Base-by-base conservation (phyloP, 1,140 invertebrate genomes). In the Lepidostoma basale region DNA sequence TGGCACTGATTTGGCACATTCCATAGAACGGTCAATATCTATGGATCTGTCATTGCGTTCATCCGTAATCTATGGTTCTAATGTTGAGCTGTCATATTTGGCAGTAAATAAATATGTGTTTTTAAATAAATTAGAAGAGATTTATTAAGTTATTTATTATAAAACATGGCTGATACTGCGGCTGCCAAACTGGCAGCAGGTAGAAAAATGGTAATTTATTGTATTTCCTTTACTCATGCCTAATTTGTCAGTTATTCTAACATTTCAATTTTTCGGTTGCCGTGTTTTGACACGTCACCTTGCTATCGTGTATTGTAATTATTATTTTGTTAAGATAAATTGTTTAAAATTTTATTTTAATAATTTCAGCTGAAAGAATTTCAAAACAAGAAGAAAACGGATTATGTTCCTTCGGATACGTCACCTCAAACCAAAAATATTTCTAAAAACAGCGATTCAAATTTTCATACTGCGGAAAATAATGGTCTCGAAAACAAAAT, bases 221-320 rank as follows among this genome's bases (percentile, higher is more conserved):
- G 5, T 8, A 4, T 8, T n/a, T 45, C 3, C 9, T 8, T 33
- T 18, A 3, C 25, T 33, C 8, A 23, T 25, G 26, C 8, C n/a
- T 3, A 54, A 23, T 14, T n/a, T 28, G 2, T 2, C 5, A n/a
- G 9, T 54, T 26, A 25, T 20, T 6, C 8, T 54, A 26, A 12
- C 3, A 54, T 26, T 6, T 8, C 2, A 26, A 54, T 26, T 28
- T 26, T 28, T 8, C n/a, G 3, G n/a, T 28, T 54, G 23, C 18
- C 30, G 16, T 56, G 23, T 23, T 58, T 18, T 66, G 63, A 66
- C 63, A 66, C 63, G 63, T 66, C 63, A 66, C 33, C 63, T 66
- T 33, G 16, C 4, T 16, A 12, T 59, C 9, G 56, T 25, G 12
- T 22, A 23, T 23, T 52, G 3, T 2, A 23, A 14, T 52, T 22